phyloP scores from a whole-genome alignment of 2,888 invertebrate species.

The Drosophila quasianomalipes region DNA sequence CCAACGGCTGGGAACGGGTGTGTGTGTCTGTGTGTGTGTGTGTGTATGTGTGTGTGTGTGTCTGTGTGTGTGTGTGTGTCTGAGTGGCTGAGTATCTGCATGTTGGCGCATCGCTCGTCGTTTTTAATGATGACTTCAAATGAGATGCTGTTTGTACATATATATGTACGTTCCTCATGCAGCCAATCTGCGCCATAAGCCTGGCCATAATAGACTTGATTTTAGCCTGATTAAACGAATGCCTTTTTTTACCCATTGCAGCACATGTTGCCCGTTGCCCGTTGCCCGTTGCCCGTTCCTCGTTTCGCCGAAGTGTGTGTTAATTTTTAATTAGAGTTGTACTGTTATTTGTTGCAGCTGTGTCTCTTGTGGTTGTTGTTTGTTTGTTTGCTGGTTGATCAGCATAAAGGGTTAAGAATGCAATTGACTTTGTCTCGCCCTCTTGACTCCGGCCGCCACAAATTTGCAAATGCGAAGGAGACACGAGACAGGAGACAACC shows the following conservation, averaged over 20 bases:
- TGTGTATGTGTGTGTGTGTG: constrained; percentile 18
- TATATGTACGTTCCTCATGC: constrained; percentile 33
- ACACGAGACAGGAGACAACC: constrained; percentile 53
- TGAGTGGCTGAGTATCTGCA: constrained; percentile 51
- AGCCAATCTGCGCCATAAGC: constrained; percentile 61
- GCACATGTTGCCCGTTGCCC: no score
- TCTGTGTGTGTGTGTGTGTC: constrained; percentile 14
- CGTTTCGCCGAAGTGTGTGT: constrained; percentile 51
- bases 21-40: constrained; percentile 6
- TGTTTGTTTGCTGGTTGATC: constrained; percentile 56
- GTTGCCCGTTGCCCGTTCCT: background rate
- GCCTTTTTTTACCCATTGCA: constrained; percentile 8
- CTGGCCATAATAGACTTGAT: constrained; percentile 78
- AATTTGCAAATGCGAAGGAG: constrained; percentile 71
- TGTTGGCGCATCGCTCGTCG: constrained; percentile 67
- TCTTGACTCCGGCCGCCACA: constrained; percentile 73
- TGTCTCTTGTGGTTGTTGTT: constrained; percentile 27
- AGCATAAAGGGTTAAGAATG: constrained; percentile 76
- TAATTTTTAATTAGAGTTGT: constrained; percentile 79
- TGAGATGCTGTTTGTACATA: constrained; percentile 67
- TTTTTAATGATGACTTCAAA: constrained; percentile 82
- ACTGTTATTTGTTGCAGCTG: constrained; percentile 75
- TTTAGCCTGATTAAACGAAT: constrained; percentile 75
- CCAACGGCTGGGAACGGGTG: constrained; percentile 7
- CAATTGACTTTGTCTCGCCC: constrained; percentile 80